Base-by-base conservation (phyloP, 2,797 vertebrate species). In the Labroides dimidiatus region DNA sequence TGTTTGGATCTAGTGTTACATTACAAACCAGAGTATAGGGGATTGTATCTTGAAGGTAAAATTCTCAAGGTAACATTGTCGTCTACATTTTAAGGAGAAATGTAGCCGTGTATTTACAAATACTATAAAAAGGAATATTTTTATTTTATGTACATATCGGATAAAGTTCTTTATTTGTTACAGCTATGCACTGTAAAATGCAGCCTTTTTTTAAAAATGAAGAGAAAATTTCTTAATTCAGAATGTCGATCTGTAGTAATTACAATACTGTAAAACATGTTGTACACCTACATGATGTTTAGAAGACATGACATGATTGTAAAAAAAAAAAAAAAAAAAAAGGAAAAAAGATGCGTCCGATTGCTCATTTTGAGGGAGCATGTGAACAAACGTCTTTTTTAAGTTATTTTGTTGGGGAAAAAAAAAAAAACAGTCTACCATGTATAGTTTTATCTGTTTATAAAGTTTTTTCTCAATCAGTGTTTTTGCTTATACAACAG, bases 141-240 rank as follows among this genome's bases (percentile, higher is more conserved):
- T 99, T 98, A 95, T 98, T 98, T 97, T 96, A 85, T 98, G 97
- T 99, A 98, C 92, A 99, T 98, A 97, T 92, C 93, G 89, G 92
- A 96, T 87, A 81, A 96, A 92, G 94, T 95, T 96, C 92, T 97
- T 96, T 96, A 95, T 99, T 98, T 96, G 97, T 99, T 99, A 98
- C 96, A 96, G 97, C 97, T 99, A 98, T 99, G 97, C 98, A 98
- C 97, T 99, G 97, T 99, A 99, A 94, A 98, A 99, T 94, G 95
- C 96, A 98, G 96, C 96, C 95, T 98, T 98, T 99, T 97, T 97
- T 95, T 78, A 87, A 88, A n/a, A 95, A 95, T 91, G 93, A 94
- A 92, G 93, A 94, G 88, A 95, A 90, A 84, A 95, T 97, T 99
- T 99, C 96, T 97, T 97, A 98, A 97, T 96, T 93, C 91, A 95